These are phyloP conservation scores for Potamilus streckersoni DNA, from an alignment of 1,140 invertebrate species.

Conservation along the genomic window DNA sequence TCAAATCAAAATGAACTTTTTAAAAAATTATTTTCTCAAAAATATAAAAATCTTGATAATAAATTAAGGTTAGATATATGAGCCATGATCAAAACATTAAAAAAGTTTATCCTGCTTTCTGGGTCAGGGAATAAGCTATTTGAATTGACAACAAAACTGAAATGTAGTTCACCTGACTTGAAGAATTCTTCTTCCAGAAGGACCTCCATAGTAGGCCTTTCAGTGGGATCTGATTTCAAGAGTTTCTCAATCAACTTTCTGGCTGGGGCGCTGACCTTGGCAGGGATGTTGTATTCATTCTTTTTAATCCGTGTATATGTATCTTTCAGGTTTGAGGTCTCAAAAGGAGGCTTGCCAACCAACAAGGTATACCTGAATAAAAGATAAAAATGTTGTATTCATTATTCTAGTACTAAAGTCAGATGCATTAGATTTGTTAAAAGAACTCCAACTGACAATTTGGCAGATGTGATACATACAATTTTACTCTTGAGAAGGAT, in stretches of 20 bases:
- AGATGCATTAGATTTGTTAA: background rate
- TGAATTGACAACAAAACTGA: no score
- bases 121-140: no score
- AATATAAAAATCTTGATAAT: no score
- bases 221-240: conserved; percentile 84
- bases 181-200: conserved; percentile 83
- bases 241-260: conserved; percentile 85
- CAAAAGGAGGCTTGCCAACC: conserved; percentile 95
- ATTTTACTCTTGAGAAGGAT: no score
- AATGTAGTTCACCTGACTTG: conserved; percentile 62
- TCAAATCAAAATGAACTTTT: no score
- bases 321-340: conserved; percentile 86
- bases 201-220: conserved; percentile 82
- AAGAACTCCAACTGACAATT: no score
- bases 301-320: conserved; percentile 92
- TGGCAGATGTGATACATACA: no score
- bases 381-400: background rate
- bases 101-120: background rate
- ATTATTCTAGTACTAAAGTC: background rate
- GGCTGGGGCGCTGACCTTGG: conserved; percentile 76
- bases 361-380: conserved; percentile 83
- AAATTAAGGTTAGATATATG: background rate
- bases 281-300: conserved; percentile 91
- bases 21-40: no score
- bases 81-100: background rate